A percentile compares a stretch with the other conserved stretches of the same genome.
Evolutionary conservation across 2,888 invertebrate species (phyloP).

Genomic region (Embidobia sp.): DNA sequence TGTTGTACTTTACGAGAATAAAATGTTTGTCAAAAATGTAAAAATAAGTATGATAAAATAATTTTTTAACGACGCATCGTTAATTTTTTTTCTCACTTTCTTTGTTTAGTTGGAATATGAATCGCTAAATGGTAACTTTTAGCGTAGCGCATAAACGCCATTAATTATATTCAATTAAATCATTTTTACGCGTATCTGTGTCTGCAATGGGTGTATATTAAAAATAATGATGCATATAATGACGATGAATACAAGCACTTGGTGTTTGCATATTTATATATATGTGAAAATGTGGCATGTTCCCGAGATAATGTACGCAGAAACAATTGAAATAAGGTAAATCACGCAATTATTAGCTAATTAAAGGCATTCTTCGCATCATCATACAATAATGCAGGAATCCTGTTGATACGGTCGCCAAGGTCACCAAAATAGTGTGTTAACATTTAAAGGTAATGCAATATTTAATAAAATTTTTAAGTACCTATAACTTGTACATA

Average conservation of each 20-base stretch:
- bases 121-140: background rate
- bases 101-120: too few species aligned
- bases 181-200: slow-evolving; percentile 9
- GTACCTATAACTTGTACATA: background rate
- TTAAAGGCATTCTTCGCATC: slow-evolving; percentile 42
- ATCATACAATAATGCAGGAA: slow-evolving; percentile 42
- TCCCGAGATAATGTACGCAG: slow-evolving; percentile 20
- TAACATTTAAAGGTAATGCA: background rate
- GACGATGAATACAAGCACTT: slow-evolving; percentile 1
- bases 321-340: slow-evolving; percentile 50
- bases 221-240: slow-evolving; percentile 47
- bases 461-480: background rate
- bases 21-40: too few species aligned
- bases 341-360: slow-evolving; percentile 43
- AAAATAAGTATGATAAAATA: too few species aligned
- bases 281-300: slow-evolving; percentile 17
- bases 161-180: slow-evolving; percentile 33
- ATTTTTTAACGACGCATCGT: too few species aligned
- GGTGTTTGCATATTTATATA: slow-evolving; percentile 3
- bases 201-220: slow-evolving; percentile 9
- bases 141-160: slow-evolving; percentile 14
- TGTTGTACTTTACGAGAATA: too few species aligned
- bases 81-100: too few species aligned
- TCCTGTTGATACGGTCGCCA: slow-evolving; percentile 7
- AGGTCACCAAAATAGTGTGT: slow-evolving; percentile 27